Evolutionary conservation across 2,888 invertebrate genomes (phyloP), one percentile per base, ranked within the genome.

Genomic region (Anthrax anthrax): DNA sequence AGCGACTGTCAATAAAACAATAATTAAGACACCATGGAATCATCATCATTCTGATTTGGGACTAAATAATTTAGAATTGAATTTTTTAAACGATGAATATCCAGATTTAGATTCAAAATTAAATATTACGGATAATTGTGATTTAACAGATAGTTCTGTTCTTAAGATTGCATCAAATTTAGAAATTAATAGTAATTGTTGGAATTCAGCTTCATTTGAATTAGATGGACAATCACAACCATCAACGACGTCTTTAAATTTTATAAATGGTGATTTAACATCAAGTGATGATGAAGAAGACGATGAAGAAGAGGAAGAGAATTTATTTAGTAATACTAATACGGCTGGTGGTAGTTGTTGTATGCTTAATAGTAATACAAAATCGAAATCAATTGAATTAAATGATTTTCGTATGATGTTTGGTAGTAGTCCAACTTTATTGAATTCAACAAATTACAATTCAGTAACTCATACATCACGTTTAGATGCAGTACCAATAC

Each of bases 391-490:
- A 32, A 47, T 50, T 36, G 51, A 54, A 47, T 41, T 52, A n/a
- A 54, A 54, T 48, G 52, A 52, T 36, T 52, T 52, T 49, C 52
- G 54, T 27, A 50, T 52, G 51, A 52, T 51, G 52, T 55, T 55
- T 27, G 53, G 55, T 18, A 55, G 55, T 42, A 54, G 54, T 48
- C 55, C 55, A n/a, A 53, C 53, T 16, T 44, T 55, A 23, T 42
- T 54, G 19, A 52, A 51, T 43, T 51, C 51, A 43, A 49, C 51
- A 42, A 49, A 52, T 44, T 51, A 49, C 39, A 52, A 51, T 49
- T 49, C 51, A 17, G 47, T 51, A 18, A 42, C 52, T 23, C 52
- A 52, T 46, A 47, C 51, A 27, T 52, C 54, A 37, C 51, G 53
- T 39, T 48, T 55, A 36, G 54, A 55, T 44, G 54, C 54, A 27